A percentile compares a stretch with the other conserved stretches of the same genome.
phyloP scores from a whole-genome alignment of 2,888 invertebrate species.

The Philopedon plagiatum region DNA sequence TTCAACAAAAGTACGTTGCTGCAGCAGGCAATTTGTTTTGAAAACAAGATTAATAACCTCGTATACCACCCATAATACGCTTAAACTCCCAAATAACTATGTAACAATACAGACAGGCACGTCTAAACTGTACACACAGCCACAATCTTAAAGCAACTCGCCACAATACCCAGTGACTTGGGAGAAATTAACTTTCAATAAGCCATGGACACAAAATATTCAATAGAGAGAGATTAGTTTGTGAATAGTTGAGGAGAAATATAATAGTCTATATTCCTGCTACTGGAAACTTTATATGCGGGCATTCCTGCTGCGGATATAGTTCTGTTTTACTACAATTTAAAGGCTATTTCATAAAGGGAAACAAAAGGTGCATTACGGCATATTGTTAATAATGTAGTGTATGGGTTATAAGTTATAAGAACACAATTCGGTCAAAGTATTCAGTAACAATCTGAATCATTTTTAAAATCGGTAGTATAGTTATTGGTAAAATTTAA shows the following conservation, averaged over 20 bases:
- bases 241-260: conserved; percentile 25
- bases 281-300: conserved; percentile 22
- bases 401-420: not conserved
- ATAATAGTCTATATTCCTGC: conserved; percentile 33
- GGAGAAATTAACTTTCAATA: conserved; percentile 45
- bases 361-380: conserved; percentile 12
- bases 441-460: too few species aligned
- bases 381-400: not conserved
- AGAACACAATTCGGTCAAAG: too few species aligned
- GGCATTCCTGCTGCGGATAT: conserved; percentile 14
- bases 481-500: too few species aligned
- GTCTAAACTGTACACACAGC: conserved; percentile 8
- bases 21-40: not conserved
- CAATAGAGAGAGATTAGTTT: conserved; percentile 33
- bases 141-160: conserved; percentile 16
- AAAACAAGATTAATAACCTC: conserved; percentile 16
- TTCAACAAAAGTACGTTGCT: not conserved
- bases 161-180: conserved; percentile 29
- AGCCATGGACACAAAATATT: conserved; percentile 35
- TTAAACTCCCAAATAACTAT: conserved; percentile 6
- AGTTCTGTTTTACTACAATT: conserved; percentile 16
- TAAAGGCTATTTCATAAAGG: not conserved
- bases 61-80: not conserved
- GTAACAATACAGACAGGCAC: not conserved
- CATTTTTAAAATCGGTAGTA: too few species aligned